phyloP scores from a whole-genome alignment of 2,113 vertebrate genomes.

The Erythrolamprus reginae region DNA sequence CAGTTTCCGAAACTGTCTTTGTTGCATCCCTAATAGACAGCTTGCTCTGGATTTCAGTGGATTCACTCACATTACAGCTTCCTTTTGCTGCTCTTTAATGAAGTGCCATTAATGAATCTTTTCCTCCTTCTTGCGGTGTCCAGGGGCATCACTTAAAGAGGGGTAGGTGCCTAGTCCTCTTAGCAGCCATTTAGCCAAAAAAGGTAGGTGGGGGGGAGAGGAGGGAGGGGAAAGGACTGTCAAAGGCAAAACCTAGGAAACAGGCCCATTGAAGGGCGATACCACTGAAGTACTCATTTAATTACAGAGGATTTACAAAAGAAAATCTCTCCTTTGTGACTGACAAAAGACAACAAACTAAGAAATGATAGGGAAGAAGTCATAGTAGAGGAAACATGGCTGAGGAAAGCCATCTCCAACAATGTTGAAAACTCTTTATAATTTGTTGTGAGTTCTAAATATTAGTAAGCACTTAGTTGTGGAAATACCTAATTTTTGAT shows the following conservation, averaged over 20 bases:
- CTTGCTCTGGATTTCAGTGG: constrained; percentile 73
- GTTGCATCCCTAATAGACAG: constrained; percentile 82
- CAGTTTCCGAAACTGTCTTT: constrained; percentile 85
- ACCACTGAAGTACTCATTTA: constrained; percentile 75
- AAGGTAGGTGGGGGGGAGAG: not conserved
- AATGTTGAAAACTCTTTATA: constrained; percentile 61
- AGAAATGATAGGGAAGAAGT: constrained; percentile 72
- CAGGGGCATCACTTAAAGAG: constrained; percentile 73
- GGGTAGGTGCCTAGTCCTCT: constrained; percentile 70
- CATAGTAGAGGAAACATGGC: constrained; percentile 71
- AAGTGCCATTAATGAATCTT: constrained; percentile 86
- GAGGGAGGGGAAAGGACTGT: constrained; percentile 73
- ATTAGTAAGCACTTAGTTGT: constrained; percentile 46
- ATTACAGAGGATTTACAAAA: constrained; percentile 79
- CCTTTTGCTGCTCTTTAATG: constrained; percentile 76
- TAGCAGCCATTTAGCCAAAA: constrained; percentile 59
- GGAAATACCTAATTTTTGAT: constrained; percentile 50
- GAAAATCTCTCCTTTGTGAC: constrained; percentile 79
- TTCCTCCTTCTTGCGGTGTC: constrained; percentile 73
- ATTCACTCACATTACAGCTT: constrained; percentile 69
- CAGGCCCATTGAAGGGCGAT: constrained; percentile 69
- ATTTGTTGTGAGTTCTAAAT: constrained; percentile 51
- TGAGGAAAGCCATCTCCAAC: constrained; percentile 73
- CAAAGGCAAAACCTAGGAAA: constrained; percentile 79
- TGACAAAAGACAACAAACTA: constrained; percentile 79